Base-by-base conservation (phyloP, 2,797 vertebrate species). In the Micropoecilia bifurca region DNA sequence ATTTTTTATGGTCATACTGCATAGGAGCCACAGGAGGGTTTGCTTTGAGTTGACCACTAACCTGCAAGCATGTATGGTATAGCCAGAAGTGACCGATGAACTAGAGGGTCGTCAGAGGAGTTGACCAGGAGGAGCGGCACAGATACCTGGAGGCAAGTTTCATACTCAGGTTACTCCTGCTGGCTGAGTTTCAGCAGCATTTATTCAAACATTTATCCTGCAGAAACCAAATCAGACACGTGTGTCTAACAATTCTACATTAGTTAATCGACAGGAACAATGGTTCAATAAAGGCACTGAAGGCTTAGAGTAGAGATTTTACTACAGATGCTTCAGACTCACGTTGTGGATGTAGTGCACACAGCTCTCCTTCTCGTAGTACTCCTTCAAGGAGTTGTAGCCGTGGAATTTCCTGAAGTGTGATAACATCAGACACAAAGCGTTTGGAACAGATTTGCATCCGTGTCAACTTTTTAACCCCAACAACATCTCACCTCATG, bases 311-410 rank as follows among this genome's bases (percentile, higher is more conserved):
- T n/a, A 12, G 7, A 20, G 47, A 36, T 20, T 16, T 8, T 30
- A 43, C 12, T 33, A 45, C 22, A n/a, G 36, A 16, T 16, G 69
- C 22, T 74, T 6, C 2, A 48, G 8, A 92, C 96, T 96, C 90
- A 99, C 98, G 88, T 96, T 97, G 87, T 97, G 96, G 89, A 99
- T 96, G 90, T 97, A 97, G 61, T 96, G 96, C 86, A 97, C 93
- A 72, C 98, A 99, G 91, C 98, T 99, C 88, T 99, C 98, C 80
- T 97, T 94, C 90, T 99, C 97, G 1, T 99, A 99, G 84, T 99
- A 99, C 59, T 99, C 98, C 88, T 97, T 97, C 87, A 99, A 77
- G 5, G 97, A 96, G 83, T 73, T 86, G 81, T 99, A 97, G 75
- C 97, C 97, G 25, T 99, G 98, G 88, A 99, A 99, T 85, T 98